Percentiles rank a stretch among this genome's conserved stretches.
Evolutionary conservation across 2,113 vertebrate genomes (phyloP).

Genomic region (Pygoscelis adeliae): DNA sequence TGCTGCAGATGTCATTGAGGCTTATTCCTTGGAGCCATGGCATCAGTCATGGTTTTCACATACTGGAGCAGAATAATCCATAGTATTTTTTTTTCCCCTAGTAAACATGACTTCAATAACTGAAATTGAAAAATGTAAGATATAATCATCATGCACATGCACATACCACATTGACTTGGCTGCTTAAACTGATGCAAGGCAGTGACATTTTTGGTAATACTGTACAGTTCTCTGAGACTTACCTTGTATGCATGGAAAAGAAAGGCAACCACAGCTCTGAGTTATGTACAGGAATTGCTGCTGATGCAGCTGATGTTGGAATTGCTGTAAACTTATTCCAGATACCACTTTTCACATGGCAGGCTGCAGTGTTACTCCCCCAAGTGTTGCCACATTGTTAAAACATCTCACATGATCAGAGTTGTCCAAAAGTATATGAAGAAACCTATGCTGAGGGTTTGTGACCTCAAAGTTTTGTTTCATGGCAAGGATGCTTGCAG

Average conservation of each 20-base stretch:
- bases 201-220: not conserved
- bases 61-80: slow-evolving; percentile 8
- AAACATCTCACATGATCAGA: not conserved
- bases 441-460: not conserved
- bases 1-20: slow-evolving; percentile 12
- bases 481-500: not conserved
- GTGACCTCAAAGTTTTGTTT: not conserved
- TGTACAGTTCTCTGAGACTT: not conserved
- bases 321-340: not conserved
- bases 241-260: not conserved
- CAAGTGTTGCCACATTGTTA: accelerated
- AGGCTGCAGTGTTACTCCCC: not conserved
- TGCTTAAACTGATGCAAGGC: not conserved
- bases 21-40: not conserved
- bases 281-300: not conserved
- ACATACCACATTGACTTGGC: not conserved
- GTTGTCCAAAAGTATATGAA: not conserved
- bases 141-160: not conserved
- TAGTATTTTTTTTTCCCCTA: not conserved
- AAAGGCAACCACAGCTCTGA: not conserved
- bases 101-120: not conserved
- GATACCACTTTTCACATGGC: not conserved
- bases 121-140: slow-evolving; percentile 26
- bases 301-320: not conserved
- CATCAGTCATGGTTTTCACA: slow-evolving; percentile 34